Base-by-base conservation (phyloP, 2,888 invertebrate genomes). In the Periphyllus acericola region DNA sequence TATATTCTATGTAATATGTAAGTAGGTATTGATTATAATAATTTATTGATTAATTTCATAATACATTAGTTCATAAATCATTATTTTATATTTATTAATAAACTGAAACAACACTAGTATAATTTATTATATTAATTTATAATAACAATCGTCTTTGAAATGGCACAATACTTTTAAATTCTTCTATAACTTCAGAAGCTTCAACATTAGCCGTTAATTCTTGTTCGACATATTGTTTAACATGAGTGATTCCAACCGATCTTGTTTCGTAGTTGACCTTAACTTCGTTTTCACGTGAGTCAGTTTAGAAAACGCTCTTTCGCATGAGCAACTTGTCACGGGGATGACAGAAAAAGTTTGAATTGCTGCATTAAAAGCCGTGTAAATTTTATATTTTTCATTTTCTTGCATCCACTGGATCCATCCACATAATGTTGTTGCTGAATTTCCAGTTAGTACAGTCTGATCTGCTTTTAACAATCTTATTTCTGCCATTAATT, bases 351-450 rank as follows among this genome's bases (percentile, higher is more conserved):
- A 82, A 82, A 82, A 82, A 4, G 52, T 29, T 82, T 82, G 71
- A 52, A 82, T 82, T 71, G 25, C 82, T 52, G 71, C 32, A 82
- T 71, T 82, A 72, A 82, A 82, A 72, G 71, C 21, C 29, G 32
- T 82, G 25, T 82, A 46, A 14, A 82, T 82, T 46, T 82, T 82
- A n/a, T 82, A 71, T 82, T 82, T 82, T 82, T 82, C 32, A 72
- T 72, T 71, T 71, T 72, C 32, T 46, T 82, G 40, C 25, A 82
- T 52, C 82, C 82, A 52, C 71, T 82, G 25, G 21, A 82, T 71
- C 71, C 71, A 82, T 82, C 52, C 72, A 46, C 72, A 71, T 82
- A 71, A 82, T 21, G 68, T 46, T n/a, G 82, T 82, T 82, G 21
- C 29, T 72, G 68, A 46, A 46, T 46, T 52, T 46, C 71, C 52